Base-by-base conservation (phyloP, 2,888 invertebrate species). In the Rotaria magnacalcarata region DNA sequence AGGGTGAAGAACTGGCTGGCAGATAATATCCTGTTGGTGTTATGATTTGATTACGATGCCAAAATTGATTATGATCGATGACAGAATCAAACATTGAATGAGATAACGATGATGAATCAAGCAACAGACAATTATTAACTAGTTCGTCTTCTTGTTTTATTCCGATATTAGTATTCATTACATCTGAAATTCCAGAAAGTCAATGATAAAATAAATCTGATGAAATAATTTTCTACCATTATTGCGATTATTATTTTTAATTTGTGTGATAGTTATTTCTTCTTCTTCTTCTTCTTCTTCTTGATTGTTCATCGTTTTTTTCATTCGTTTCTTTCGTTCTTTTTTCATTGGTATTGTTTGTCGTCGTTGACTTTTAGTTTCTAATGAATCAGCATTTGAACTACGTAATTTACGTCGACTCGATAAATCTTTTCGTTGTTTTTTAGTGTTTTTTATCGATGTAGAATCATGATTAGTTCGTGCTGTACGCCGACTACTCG, bases 1-100 rank as follows among this genome's bases (percentile, higher is more conserved):
- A 67, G 34, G 67, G 67, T 27, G 67, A 67, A 4, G 67, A 67
- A 34, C 34, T 27, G 16, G n/a, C 67, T 67, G 67, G 67, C 34
- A 67, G 24, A 67, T 67, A 67, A 67, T 67, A 67, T 19, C 67
- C 34, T 10, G 67, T 67, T 67, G 67, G 67, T 11, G 67, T 67
- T 7, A 67, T 19, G 14, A 67, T 67, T 34, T 67, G 67, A 67
- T 67, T 67, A 5, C 3, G 34, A 34, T 67, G 67, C 67, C 67
- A 67, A 34, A 67, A 67, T 34, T 67, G 34, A 67, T 67, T 41
- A 41, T 67, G 67, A 16, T 67, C 67, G 2, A 67, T 34, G 0
- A 67, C 34, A 6, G 67, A 27, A 67, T 67, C 67, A 34, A 67
- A 67, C 34, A 67, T 34, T 7, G 67, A 34, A 67, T 67, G 67